Evolutionary conservation across 2,113 vertebrate species (phyloP).

Genomic region (Archocentrus centrarchus): DNA sequence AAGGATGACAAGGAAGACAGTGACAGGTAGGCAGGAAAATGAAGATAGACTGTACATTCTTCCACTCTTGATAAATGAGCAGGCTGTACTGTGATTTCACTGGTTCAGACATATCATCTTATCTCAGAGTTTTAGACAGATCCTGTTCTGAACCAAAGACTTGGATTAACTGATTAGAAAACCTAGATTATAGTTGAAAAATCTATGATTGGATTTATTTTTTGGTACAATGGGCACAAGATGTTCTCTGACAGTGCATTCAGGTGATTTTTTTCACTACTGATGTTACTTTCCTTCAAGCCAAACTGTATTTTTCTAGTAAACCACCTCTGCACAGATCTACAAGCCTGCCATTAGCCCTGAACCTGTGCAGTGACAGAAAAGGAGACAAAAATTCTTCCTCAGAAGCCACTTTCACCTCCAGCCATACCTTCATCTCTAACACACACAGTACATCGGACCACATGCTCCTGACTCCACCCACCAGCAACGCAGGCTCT

Average conservation of each 20-base stretch:
- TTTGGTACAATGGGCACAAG: neutral
- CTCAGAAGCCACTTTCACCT: conserved; percentile 2
- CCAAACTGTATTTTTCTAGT: conserved; percentile 37
- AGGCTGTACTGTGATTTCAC: neutral
- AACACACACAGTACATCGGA: neutral
- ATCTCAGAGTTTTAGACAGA: neutral
- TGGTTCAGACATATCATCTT: neutral
- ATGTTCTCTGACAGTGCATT: neutral
- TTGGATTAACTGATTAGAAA: neutral
- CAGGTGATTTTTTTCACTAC: neutral
- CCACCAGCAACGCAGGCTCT: conserved; percentile 1
- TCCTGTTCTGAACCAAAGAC: neutral
- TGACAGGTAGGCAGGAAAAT: conserved; percentile 7
- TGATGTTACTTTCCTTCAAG: neutral
- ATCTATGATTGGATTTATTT: neutral
- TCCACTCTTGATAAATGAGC: neutral
- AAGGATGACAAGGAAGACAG: neutral
- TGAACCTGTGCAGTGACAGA: conserved; percentile 5
- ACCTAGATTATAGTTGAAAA: neutral
- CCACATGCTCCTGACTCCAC: conserved; percentile 35
- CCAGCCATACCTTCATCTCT: neutral
- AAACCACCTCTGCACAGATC: conserved; percentile 13
- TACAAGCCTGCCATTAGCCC: conserved; percentile 38
- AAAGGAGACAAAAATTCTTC: neutral
- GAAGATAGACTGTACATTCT: neutral